Evolutionary conservation across 2,888 invertebrate species (phyloP).

Genomic region (Heliconius hortense): DNA sequence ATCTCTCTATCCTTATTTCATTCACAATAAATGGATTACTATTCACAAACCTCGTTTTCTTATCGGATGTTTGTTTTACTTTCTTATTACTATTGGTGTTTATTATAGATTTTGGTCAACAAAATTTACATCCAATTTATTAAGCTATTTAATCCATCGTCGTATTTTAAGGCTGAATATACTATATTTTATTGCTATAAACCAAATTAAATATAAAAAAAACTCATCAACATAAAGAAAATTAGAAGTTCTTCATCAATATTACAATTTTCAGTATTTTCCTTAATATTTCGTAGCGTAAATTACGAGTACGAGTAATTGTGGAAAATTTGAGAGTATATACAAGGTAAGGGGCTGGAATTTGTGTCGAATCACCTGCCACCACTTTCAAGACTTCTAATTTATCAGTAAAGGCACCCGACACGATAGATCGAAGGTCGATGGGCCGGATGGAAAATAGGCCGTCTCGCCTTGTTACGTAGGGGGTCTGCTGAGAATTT

Average conservation of each 20-base stretch:
- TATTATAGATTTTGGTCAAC: constrained; percentile 14
- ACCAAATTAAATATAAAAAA: not conserved
- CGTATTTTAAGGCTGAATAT: not conserved
- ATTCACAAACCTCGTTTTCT: constrained; percentile 67
- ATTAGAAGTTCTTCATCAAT: not conserved
- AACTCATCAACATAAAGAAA: not conserved
- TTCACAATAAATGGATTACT: constrained; percentile 77
- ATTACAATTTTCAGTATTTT: constrained; percentile 45
- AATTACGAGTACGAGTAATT: constrained; percentile 79
- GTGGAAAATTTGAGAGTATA: constrained; percentile 74
- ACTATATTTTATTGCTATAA: not conserved
- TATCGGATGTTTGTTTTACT: constrained; percentile 61
- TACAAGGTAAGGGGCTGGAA: constrained; percentile 65
- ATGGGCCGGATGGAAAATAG: constrained; percentile 65
- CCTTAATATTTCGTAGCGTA: constrained; percentile 72
- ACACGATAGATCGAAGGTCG: constrained; percentile 59
- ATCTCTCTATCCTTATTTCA: constrained; percentile 78
- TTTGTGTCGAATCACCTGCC: constrained; percentile 83
- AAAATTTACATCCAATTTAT: not conserved
- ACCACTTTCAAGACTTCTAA: constrained; percentile 83
- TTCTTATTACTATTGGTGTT: constrained; percentile 41
- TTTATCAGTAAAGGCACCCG: constrained; percentile 78
- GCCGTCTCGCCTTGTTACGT: constrained; percentile 57
- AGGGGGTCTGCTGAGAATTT: constrained; percentile 49
- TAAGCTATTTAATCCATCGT: no score